phyloP scores from a whole-genome alignment of 2,797 vertebrate genomes.

The Manis pentadactyla region DNA sequence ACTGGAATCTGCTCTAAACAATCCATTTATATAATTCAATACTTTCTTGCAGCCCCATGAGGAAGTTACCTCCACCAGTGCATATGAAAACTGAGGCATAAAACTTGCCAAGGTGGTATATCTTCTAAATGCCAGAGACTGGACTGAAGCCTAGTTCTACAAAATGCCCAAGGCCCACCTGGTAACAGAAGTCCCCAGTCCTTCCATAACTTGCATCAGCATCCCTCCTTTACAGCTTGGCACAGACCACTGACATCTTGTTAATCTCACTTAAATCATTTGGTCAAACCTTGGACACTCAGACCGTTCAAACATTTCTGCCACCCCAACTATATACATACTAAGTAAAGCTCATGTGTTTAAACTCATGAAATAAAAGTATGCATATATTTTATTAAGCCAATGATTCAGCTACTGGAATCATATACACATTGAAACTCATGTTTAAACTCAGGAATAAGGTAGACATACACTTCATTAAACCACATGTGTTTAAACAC shows the following conservation, averaged over 20 bases:
- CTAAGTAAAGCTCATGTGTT: neutral
- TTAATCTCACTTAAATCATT: neutral
- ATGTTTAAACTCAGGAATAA: neutral
- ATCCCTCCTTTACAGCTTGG: neutral
- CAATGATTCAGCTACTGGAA: no score
- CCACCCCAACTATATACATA: neutral
- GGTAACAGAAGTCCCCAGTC: neutral
- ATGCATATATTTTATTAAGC: neutral
- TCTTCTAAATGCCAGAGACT: neutral
- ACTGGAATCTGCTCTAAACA: neutral
- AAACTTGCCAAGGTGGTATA: neutral
- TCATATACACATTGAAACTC: neutral
- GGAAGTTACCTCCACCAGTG: neutral
- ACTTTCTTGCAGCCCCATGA: neutral
- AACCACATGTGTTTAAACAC: neutral
- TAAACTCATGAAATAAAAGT: neutral
- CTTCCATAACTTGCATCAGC: neutral
- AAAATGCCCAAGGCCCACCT: neutral
- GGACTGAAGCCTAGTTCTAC: neutral
- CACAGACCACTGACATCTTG: neutral
- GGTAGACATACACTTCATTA: neutral
- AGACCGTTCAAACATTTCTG: neutral
- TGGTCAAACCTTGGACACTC: neutral
- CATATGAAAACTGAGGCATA: neutral
- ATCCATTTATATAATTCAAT: neutral